Evolutionary conservation across 2,113 vertebrate genomes (phyloP), one percentile per base, ranked within the genome.

Genomic region (Dryoscopus gambensis): DNA sequence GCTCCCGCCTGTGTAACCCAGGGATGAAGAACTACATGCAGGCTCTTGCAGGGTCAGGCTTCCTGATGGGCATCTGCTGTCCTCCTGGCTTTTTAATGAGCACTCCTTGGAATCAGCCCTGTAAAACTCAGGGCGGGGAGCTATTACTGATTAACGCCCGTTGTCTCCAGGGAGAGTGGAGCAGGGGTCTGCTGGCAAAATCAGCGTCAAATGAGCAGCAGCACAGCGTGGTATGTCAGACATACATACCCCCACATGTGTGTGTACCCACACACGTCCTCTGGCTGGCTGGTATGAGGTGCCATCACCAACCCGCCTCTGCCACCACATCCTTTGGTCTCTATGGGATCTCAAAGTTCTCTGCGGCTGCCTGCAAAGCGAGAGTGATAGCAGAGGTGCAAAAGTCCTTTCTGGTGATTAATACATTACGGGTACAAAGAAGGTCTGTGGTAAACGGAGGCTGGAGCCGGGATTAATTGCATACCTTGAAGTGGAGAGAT

Each of bases 401-500:
- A 84, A 97, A 96, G 95, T 94, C 93, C 88, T 91, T 85, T 71
- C 83, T 95, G 95, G 87, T 96, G 96, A 97, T 97, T 96, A 97
- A 97, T 97, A 52, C 60, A 90, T 91, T 87, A 87, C 90, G 83
- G 87, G 94, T 94, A 97, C 95, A 94, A 97, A 97, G 95, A 81
- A 95, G 86, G 90, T 82, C 86, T 96, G 90, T 97, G 95, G 95
- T 84, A 79, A 97, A 95, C 1, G 10, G 95, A 96, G 89, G 93
- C 96, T 95, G 86, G 97, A 97, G 95, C 94, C 84, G 9, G 95
- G 97, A 97, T 97, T 96, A 97, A 97, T 97, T 97, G 95, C 94
- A 92, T 96, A 93, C 96, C 93, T 97, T 97, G 94, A 95, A 97
- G 95, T 95, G 94, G 94, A 97, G 95, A 96, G 96, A 97, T 97